These are phyloP conservation scores for Dryobates pubescens DNA, from an alignment of 2,797 vertebrate genomes.

Conservation along the genomic window DNA sequence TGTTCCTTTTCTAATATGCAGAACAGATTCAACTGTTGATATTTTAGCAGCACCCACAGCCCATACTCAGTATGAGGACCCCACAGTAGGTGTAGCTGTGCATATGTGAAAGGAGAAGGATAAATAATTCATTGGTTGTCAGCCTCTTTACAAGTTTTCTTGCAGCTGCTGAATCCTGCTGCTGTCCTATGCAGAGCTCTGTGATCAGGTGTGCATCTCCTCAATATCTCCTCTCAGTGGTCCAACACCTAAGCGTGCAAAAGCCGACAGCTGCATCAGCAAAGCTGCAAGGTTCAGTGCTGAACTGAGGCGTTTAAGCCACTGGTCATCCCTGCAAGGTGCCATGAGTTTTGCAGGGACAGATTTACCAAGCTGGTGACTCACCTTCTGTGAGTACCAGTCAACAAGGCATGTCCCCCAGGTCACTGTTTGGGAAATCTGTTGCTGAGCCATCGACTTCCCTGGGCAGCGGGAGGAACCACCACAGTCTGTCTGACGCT, in stretches of 20 bases:
- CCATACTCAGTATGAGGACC: background rate
- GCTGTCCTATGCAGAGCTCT: background rate
- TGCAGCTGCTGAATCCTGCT: background rate
- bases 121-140: background rate
- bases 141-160: background rate
- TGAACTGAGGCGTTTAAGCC: background rate
- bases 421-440: background rate
- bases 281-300: background rate
- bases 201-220: background rate
- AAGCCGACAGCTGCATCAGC: background rate
- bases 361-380: background rate
- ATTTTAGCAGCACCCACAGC: background rate
- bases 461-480: background rate
- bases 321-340: background rate
- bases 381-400: background rate
- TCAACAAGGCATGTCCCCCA: background rate
- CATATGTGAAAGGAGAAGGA: background rate
- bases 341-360: background rate
- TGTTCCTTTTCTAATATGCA: slow-evolving; percentile 1
- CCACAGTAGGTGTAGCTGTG: background rate
- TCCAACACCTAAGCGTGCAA: background rate
- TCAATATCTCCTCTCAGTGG: background rate
- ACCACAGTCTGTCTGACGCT: background rate
- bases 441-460: background rate
- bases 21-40: slow-evolving; percentile 23